Percentiles rank a stretch among this genome's conserved stretches.
Evolutionary conservation across 2,888 invertebrate genomes (phyloP).

Genomic region (Incurvaria masculella): DNA sequence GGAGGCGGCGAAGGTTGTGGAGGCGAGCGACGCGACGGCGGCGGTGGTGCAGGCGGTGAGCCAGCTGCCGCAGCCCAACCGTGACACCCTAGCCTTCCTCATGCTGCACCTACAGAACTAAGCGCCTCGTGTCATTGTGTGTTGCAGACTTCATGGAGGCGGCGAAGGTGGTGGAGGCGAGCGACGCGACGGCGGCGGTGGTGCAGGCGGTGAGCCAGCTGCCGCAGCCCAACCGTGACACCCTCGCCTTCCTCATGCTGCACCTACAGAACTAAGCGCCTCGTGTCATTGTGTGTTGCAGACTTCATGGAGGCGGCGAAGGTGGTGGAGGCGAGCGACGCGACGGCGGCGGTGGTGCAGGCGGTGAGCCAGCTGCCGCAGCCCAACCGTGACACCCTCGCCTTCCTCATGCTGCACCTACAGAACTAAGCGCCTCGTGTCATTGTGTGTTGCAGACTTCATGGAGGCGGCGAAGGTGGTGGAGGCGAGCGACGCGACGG

Average conservation of each 20-base stretch:
- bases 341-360: constrained; percentile 64
- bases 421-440: constrained; percentile 67
- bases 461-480: constrained; percentile 60
- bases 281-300: too few species aligned
- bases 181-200: constrained; percentile 62
- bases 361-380: constrained; percentile 83
- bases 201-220: constrained; percentile 78
- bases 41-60: constrained; percentile 73
- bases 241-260: constrained; percentile 86
- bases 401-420: constrained; percentile 88
- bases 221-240: constrained; percentile 92
- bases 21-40: constrained; percentile 59
- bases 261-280: constrained; percentile 76
- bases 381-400: constrained; percentile 92
- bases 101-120: constrained; percentile 85
- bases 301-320: constrained; percentile 73
- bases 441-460: too few species aligned
- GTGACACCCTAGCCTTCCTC: constrained; percentile 92
- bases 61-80: constrained; percentile 86
- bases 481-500: constrained; percentile 59
- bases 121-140: too few species aligned
- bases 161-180: constrained; percentile 51
- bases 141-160: constrained; percentile 79
- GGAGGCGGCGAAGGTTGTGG: constrained; percentile 57
- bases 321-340: constrained; percentile 54